phyloP scores from a whole-genome alignment of 37 sponge, comb jelly and placozoan species.

The Beroe forskalii region DNA sequence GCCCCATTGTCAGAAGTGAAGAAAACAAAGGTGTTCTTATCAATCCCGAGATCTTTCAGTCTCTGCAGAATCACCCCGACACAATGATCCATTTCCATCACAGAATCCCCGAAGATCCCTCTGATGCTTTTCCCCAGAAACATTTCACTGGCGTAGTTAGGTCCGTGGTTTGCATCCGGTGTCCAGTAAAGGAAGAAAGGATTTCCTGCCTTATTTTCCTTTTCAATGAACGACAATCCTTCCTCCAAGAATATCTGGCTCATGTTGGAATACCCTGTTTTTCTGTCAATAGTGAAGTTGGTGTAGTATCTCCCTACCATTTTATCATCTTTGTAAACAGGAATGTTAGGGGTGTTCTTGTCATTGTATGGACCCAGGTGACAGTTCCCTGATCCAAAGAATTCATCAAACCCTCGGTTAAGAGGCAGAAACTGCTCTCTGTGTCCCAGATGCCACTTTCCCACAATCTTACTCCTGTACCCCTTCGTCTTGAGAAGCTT shows the following conservation, averaged over 20 bases:
- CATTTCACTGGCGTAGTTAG: constrained; percentile 74
- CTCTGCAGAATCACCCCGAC: constrained; percentile 75
- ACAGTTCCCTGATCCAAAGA: constrained; percentile 85
- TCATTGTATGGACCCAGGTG: constrained; percentile 84
- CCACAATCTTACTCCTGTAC: constrained; percentile 78
- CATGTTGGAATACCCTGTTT: constrained; percentile 71
- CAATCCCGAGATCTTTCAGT: constrained; percentile 69
- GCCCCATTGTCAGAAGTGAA: constrained; percentile 89
- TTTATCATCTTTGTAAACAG: constrained; percentile 76
- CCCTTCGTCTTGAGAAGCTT: constrained; percentile 75
- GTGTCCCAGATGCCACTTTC: constrained; percentile 76
- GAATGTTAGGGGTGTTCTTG: constrained; percentile 75
- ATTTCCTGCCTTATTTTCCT: background rate
- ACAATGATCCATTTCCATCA: constrained; percentile 78
- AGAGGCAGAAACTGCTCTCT: constrained; percentile 73
- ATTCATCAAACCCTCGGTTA: constrained; percentile 86
- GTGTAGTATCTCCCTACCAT: constrained; percentile 77
- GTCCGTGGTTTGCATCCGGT: constrained; percentile 80
- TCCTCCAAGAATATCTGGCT: constrained; percentile 43
- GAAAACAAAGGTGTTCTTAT: constrained; percentile 78
- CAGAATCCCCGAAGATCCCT: constrained; percentile 88
- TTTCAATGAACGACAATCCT: constrained; percentile 32
- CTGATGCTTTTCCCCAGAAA: constrained; percentile 79
- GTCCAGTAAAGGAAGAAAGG: constrained; percentile 91
- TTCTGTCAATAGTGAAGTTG: constrained; percentile 72